Base-by-base conservation (phyloP, 2,113 vertebrate species). In the Collichthys lucidus region DNA sequence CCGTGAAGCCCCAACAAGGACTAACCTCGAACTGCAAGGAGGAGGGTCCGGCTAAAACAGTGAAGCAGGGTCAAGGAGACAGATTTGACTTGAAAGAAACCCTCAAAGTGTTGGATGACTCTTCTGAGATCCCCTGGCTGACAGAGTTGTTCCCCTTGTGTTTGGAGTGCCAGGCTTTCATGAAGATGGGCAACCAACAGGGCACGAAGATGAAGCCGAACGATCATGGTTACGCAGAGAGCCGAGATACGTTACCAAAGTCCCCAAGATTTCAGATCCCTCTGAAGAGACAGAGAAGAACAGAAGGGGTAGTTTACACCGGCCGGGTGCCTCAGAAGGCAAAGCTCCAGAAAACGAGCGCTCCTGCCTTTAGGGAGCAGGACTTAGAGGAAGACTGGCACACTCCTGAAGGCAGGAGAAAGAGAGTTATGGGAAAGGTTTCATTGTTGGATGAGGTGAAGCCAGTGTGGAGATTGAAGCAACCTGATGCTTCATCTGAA, bases 131-230 rank as follows among this genome's bases (percentile, higher is more conserved):
- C 20, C 91, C 90, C 86, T 95, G 93, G 85, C 91, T 95, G 77
- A 88, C 89, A 35, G 73, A 89, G 80, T 79, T 94, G 66, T 78
- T 95, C 26, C 90, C 79, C 60, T 62, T 80, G 74, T 82, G 62
- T 69, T 91, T 89, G 2, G 91, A 93, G 76, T 89, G 65, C 60
- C 85, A 91, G 90, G 88, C 79, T 4, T 90, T 91, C 61, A 86
- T 94, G 86, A 93, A 84, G 7, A 95, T 93, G 93, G 95, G 95
- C 68, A 96, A 92, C 90, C 95, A 95, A 59, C 85, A 91, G 59
- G 79, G 81, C 22, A 67, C 42, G 8, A 92, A 85, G 53, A 95
- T 55, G 4, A 95, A 91, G 60, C n/a, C 47, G 1, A 94, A 94
- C 77, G 61, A 0, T 50, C 88, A 80, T 3, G 88, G 73, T 65